Conservation (phyloP, 2,888 invertebrate genomes). For the Capitulum mitella region DNA sequence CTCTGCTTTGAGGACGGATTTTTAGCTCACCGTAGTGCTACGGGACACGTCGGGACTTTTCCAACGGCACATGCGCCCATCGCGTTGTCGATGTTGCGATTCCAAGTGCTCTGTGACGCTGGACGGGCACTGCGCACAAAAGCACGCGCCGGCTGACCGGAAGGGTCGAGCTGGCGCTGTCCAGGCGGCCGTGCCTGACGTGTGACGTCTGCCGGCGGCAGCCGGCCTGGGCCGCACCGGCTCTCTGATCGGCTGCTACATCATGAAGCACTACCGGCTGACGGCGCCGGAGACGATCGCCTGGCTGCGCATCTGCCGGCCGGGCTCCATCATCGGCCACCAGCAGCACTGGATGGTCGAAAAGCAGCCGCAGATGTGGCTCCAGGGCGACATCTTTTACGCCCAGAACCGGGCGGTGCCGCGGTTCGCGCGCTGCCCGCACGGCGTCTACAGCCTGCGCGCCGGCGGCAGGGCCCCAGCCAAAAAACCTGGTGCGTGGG, state of each 20-base stretch:
- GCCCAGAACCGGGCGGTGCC: not conserved
- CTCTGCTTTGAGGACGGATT: too few species aligned
- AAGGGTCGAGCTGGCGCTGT: too few species aligned
- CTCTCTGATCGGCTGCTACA: constrained; percentile 91
- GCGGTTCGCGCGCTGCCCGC: not conserved
- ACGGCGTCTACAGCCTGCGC: constrained; percentile 12
- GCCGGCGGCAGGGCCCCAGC: too few species aligned
- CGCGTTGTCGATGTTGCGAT: too few species aligned
- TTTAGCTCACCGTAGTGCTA: too few species aligned
- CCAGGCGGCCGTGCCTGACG: too few species aligned
- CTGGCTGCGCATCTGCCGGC: constrained; percentile 93
- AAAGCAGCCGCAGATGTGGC: constrained; percentile 69
- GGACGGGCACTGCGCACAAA: too few species aligned
- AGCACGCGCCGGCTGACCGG: too few species aligned
- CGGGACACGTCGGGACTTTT: too few species aligned
- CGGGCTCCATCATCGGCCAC: constrained; percentile 95
- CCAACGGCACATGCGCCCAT: too few species aligned
- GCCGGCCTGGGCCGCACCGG: constrained; percentile 98
- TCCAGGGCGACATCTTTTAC: constrained; percentile 37
- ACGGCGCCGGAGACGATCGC: constrained; percentile 90
- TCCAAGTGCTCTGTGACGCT: too few species aligned
- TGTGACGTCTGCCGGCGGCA: constrained; percentile 29
- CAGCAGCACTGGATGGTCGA: constrained; percentile 85
- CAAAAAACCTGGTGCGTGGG: too few species aligned
- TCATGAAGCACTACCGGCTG: constrained; percentile 93